Percentiles rank a stretch among this genome's conserved stretches.
Evolutionary conservation across 2,797 vertebrate species (phyloP).

Genomic region (Diglossa cyanea): DNA sequence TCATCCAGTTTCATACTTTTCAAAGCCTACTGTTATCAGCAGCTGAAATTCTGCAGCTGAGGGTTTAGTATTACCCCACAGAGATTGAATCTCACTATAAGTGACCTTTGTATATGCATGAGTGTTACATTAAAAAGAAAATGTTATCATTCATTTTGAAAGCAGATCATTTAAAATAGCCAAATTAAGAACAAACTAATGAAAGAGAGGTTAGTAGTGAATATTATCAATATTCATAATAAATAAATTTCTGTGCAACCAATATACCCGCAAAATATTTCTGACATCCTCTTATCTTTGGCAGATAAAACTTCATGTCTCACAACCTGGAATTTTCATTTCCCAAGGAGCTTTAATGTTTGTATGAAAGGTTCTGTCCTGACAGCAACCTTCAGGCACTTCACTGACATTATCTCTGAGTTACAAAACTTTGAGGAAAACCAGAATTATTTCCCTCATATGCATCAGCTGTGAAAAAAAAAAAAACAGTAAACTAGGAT

Average conservation of each 20-base stretch:
- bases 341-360: not conserved
- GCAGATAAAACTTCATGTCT: not conserved
- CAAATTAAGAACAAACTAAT: not conserved
- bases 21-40: not conserved
- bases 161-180: not conserved
- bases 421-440: not conserved
- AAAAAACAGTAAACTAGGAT: not conserved
- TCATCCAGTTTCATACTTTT: not conserved
- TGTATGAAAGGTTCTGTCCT: not conserved
- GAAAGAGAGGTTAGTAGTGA: not conserved
- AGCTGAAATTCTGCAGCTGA: slow-evolving; percentile 1
- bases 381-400: not conserved
- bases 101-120: not conserved
- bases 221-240: not conserved
- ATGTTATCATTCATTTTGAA: not conserved
- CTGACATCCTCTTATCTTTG: not conserved
- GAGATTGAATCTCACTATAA: not conserved
- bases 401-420: not conserved
- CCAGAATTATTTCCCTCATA: not conserved
- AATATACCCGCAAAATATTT: not conserved
- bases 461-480: not conserved
- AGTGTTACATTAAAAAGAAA: not conserved
- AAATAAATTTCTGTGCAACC: not conserved
- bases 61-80: not conserved
- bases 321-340: not conserved